Evolutionary conservation across 2,888 invertebrate species (phyloP), one percentile per base, ranked within the genome.

Genomic region (Merodon equestris): DNA sequence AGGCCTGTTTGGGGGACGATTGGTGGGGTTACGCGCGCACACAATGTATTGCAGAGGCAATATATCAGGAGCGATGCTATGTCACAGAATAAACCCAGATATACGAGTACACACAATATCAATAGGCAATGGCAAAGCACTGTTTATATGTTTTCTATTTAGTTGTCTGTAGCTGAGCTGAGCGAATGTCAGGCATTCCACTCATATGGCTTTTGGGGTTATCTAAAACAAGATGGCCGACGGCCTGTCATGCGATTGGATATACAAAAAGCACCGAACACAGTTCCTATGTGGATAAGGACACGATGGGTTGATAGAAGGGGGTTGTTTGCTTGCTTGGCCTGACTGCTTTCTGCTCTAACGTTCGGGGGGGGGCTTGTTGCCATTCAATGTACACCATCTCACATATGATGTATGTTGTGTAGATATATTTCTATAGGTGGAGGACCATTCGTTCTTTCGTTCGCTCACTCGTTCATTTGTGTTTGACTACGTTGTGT

Each of bases 151-250:
- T 79, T 79, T 74, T 79, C 79, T 79, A 79, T 79, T 79, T 79
- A 79, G 79, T 79, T 79, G 27, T 27, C 27, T 27, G 27, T 27
- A 72, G 66, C 64, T 64, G 68, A 60, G 68, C 74, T 74, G 79
- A 74, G 79, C 70, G 79, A 79, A 79, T 79, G 79, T 79, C 79
- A 79, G 79, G 79, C 79, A 79, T 79, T 79, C 79, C 79, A 79
- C 79, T 79, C 79, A 70, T 79, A 79, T 79, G 79, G 79, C 79
- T 79, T 82, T 82, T 82, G 81, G 81, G 83, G 83, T 83, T 83
- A 83, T 82, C 83, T 83, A 83, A 84, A 84, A 83, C 84, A 84
- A 84, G 83, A 84, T 84, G 84, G 84, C 84, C 84, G 84, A 84
- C 83, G 84, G 84, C 83, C 84, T 83, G 83, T 83, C 83, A 83